These are phyloP conservation scores for Ariolimax columbianus DNA, from an alignment of 2,888 invertebrate species.

Conservation along the genomic window DNA sequence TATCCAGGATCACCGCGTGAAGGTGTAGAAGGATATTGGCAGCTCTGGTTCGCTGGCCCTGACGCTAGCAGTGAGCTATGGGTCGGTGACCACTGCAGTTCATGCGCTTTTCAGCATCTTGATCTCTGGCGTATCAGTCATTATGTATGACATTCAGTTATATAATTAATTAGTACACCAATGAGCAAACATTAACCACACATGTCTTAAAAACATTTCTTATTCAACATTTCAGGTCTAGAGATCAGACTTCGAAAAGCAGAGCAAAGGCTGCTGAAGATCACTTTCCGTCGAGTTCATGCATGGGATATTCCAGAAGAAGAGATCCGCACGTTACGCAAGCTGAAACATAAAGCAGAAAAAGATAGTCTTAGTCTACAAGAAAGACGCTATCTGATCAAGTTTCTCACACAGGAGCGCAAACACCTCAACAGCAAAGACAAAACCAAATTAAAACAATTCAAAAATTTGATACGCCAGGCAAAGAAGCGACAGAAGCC, in stretches of 20 bases:
- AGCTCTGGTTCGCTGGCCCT: no score
- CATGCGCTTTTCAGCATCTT: no score
- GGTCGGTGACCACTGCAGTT: no score
- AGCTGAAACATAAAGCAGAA: constrained; percentile 50
- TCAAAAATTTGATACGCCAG: constrained; percentile 53
- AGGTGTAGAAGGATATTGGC: no score
- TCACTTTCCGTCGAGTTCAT: constrained; percentile 50
- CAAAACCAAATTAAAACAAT: constrained; percentile 56
- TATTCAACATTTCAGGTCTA: constrained; percentile 39
- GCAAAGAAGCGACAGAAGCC: constrained; percentile 33
- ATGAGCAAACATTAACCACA: background rate
- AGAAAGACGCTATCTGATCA: constrained; percentile 56
- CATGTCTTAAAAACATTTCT: background rate
- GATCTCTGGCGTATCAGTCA: no score
- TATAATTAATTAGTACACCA: no score
- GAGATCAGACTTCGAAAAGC: constrained; percentile 55
- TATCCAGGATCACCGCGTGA: no score
- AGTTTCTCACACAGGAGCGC: constrained; percentile 54
- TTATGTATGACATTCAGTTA: no score
- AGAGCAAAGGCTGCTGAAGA: constrained; percentile 55
- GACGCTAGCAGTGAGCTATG: no score
- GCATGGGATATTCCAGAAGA: constrained; percentile 52
- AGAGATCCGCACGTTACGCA: constrained; percentile 49
- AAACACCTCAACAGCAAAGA: constrained; percentile 55
- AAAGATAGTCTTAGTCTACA: constrained; percentile 41